phyloP scores from a whole-genome alignment of 2,888 invertebrate genomes.

The Andrena marginata region DNA sequence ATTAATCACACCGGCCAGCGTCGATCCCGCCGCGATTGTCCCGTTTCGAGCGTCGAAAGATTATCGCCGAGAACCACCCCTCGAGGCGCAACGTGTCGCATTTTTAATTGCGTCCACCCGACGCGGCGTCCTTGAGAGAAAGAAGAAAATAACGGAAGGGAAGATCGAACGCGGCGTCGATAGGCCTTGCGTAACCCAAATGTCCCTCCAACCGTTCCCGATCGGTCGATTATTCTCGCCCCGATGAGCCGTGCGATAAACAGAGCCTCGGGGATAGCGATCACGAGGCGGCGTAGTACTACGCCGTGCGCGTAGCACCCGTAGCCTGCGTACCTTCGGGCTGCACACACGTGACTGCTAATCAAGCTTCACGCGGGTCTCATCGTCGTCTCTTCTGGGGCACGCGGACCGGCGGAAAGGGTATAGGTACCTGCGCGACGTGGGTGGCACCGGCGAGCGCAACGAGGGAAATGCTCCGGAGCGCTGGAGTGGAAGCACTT shows the following conservation, averaged over 20 bases:
- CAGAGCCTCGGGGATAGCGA: conserved; percentile 55
- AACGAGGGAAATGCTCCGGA: conserved; percentile 7
- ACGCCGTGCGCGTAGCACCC: too few relatives aligned
- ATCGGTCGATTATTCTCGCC: conserved; percentile 66
- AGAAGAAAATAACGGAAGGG: not conserved
- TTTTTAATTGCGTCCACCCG: conserved; percentile 33
- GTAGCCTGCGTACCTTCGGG: conserved; percentile 35
- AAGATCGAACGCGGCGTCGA: conserved; percentile 49
- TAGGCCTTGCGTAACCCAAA: conserved; percentile 67
- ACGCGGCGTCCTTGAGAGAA: conserved; percentile 57
- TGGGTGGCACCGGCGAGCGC: not conserved
- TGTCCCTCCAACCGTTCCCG: conserved; percentile 62
- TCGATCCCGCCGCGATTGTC: conserved; percentile 6
- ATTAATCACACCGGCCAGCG: conserved; percentile 57
- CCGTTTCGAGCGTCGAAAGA: conserved; percentile 23
- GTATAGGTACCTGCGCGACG: not conserved
- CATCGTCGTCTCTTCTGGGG: not conserved
- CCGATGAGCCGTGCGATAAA: conserved; percentile 65
- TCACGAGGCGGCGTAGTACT: conserved; percentile 1
- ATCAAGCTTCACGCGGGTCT: conserved; percentile 59
- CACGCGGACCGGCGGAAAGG: conserved; percentile 8
- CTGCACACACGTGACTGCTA: conserved; percentile 67
- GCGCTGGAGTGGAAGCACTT: not conserved
- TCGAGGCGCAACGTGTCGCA: not conserved
- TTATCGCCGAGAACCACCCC: not conserved